These are phyloP conservation scores for Eristalinus aeneus DNA, from an alignment of 2,888 invertebrate species.

Conservation along the genomic window DNA sequence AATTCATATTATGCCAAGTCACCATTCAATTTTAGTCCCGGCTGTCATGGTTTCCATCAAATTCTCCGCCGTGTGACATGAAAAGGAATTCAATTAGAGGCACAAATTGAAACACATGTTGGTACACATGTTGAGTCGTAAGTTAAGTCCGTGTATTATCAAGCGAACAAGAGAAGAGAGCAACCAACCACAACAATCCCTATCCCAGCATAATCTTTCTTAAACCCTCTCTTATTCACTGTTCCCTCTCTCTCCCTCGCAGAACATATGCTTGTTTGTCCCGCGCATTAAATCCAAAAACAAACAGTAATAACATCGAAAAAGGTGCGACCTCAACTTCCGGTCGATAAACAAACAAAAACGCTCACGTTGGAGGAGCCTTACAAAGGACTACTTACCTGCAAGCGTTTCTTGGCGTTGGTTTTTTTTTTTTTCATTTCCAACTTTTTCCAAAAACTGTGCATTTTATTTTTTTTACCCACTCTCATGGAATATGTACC, in stretches of 20 bases:
- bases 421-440: constrained; percentile 18
- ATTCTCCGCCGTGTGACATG: background rate
- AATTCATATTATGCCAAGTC: too few species aligned
- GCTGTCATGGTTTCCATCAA: background rate
- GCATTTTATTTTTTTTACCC: background rate
- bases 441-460: background rate
- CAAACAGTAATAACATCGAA: background rate
- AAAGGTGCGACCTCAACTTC: constrained; percentile 61
- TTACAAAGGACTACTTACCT: background rate
- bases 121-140: background rate
- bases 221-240: background rate
- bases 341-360: constrained; percentile 51
- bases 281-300: constrained; percentile 22
- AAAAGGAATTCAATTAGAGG: background rate
- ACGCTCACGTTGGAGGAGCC: constrained; percentile 8
- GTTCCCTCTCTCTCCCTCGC: background rate
- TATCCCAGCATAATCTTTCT: background rate
- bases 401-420: background rate
- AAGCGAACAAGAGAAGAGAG: background rate
- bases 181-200: constrained; percentile 10
- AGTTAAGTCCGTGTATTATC: background rate
- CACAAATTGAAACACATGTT: constrained; percentile 11
- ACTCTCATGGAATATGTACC: constrained; percentile 5
- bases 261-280: constrained; percentile 8
- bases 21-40: background rate